Percentiles rank a stretch among this genome's conserved stretches.
Conservation (phyloP, 2,888 invertebrate species). For the Prosopocoilus inquinatus region DNA sequence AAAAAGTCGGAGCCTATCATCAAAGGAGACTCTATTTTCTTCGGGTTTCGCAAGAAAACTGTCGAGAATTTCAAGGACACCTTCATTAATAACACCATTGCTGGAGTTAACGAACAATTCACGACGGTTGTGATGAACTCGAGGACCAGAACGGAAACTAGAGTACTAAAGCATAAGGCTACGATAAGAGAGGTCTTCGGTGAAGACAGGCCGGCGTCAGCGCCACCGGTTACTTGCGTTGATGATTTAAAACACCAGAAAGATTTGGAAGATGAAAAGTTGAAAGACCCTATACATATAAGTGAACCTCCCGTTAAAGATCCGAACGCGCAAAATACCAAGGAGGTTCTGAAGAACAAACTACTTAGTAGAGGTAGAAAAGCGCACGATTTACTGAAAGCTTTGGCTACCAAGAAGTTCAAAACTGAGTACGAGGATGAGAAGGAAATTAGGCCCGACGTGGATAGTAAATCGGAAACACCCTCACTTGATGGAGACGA, state of each 20-base stretch:
- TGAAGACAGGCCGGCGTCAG: slow-evolving; percentile 76
- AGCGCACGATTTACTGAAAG: slow-evolving; percentile 36
- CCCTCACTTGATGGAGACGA: slow-evolving; percentile 45
- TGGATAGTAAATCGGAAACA: slow-evolving; percentile 43
- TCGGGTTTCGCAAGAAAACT: slow-evolving; percentile 68
- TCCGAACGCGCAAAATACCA: slow-evolving; percentile 38
- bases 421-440: slow-evolving; percentile 31
- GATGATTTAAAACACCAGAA: slow-evolving; percentile 43
- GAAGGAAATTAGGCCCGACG: slow-evolving; percentile 45
- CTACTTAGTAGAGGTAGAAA: slow-evolving; percentile 29
- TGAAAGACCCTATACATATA: slow-evolving; percentile 48
- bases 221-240: slow-evolving; percentile 68
- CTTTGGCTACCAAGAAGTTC: slow-evolving; percentile 32
- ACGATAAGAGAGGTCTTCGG: slow-evolving; percentile 83
- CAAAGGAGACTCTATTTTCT: slow-evolving; percentile 59
- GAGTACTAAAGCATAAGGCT: slow-evolving; percentile 69
- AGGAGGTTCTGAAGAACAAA: slow-evolving; percentile 35
- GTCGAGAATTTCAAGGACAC: slow-evolving; percentile 66
- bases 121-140: slow-evolving; percentile 71
- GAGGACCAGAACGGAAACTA: slow-evolving; percentile 72
- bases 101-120: slow-evolving; percentile 62
- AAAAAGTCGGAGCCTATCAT: slow-evolving; percentile 41
- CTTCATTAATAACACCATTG: slow-evolving; percentile 62
- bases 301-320: slow-evolving; percentile 49
- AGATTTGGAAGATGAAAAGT: slow-evolving; percentile 43